Evolutionary conservation across 2,113 vertebrate species (phyloP).

Genomic region (Erythrolamprus reginae): DNA sequence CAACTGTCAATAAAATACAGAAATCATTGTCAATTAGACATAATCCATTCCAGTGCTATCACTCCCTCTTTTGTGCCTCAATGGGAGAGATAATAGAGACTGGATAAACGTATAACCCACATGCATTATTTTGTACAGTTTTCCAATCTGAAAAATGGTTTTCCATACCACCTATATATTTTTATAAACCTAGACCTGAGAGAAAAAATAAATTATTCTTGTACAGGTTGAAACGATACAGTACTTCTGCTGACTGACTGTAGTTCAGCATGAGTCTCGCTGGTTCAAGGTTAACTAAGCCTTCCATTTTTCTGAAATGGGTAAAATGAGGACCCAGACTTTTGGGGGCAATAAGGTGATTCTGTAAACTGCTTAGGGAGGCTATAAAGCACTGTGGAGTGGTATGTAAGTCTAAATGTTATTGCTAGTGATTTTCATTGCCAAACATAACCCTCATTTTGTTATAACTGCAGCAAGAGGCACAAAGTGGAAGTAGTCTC

Average conservation of each 20-base stretch:
- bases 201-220: not conserved
- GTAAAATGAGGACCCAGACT: too few species aligned
- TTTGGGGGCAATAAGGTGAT: too few species aligned
- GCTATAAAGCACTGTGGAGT: too few species aligned
- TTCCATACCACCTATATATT: not conserved
- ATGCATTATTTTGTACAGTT: not conserved
- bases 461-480: not conserved
- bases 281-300: too few species aligned
- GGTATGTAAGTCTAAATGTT: too few species aligned
- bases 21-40: not conserved
- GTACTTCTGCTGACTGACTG: too few species aligned
- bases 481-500: constrained; percentile 19
- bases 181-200: not conserved
- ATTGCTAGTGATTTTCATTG: not conserved
- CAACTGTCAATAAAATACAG: not conserved
- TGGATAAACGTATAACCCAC: not conserved
- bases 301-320: too few species aligned
- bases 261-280: too few species aligned
- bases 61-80: not conserved
- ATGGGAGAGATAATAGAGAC: not conserved
- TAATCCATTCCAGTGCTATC: not conserved
- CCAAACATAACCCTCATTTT: not conserved
- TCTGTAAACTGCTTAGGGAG: too few species aligned
- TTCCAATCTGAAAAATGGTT: not conserved
- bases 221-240: not conserved